Evolutionary conservation across 2,888 invertebrate genomes (phyloP).

Genomic region (Drosophila kambysellisi): DNA sequence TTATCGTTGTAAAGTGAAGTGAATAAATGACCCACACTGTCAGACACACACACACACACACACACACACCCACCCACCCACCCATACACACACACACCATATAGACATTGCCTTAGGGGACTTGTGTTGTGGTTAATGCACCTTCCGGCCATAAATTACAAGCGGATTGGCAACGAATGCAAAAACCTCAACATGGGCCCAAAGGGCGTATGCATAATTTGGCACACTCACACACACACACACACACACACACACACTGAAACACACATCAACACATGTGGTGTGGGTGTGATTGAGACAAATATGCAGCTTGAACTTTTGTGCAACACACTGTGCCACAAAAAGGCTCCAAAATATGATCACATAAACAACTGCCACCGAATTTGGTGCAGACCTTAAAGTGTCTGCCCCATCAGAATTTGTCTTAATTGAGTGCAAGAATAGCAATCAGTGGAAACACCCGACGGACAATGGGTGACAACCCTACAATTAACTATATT

Average conservation of each 20-base stretch:
- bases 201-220: constrained; percentile 70
- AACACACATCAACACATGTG: neutral
- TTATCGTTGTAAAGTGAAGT: constrained; percentile 57
- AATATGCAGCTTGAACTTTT: constrained; percentile 55
- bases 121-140: constrained; percentile 20
- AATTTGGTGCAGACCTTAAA: constrained; percentile 21
- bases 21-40: constrained; percentile 45
- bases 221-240: neutral
- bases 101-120: neutral
- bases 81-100: neutral
- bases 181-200: constrained; percentile 30
- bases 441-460: constrained; percentile 11
- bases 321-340: constrained; percentile 23
- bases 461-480: constrained; percentile 29
- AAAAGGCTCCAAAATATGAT: constrained; percentile 25
- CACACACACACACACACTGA: no score
- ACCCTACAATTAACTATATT: no score
- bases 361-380: constrained; percentile 45
- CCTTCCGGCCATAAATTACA: constrained; percentile 66
- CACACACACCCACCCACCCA: constrained; percentile 12
- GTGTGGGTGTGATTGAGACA: neutral
- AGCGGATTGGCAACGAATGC: constrained; percentile 33
- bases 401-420: constrained; percentile 1
- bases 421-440: constrained; percentile 50
- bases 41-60: constrained; percentile 9